Conservation (phyloP, 2,113 vertebrate genomes). For the Melospiza georgiana region DNA sequence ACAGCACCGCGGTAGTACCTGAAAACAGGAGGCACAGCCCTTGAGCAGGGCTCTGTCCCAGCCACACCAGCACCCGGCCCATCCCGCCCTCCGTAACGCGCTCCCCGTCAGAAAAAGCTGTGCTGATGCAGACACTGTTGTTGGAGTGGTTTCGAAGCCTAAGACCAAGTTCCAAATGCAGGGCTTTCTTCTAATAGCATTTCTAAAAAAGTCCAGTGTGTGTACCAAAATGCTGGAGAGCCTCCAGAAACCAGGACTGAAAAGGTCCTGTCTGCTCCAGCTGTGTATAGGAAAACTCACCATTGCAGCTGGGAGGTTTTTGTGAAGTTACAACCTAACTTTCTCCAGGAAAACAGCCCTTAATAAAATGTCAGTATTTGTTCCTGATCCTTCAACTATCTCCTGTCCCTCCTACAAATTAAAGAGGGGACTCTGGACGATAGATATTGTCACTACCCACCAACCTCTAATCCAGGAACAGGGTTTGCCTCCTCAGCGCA, state of each 20-base stretch:
- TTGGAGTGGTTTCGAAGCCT: not conserved
- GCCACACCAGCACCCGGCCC: no score
- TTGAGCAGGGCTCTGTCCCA: not conserved
- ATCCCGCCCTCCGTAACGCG: rapidly evolving
- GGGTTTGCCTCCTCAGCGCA: not conserved
- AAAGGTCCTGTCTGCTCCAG: not conserved
- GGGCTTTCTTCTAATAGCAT: not conserved
- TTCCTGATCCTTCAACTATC: not conserved
- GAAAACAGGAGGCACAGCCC: not conserved
- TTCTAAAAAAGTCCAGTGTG: not conserved
- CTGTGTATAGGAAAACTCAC: not conserved
- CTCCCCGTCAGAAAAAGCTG: not conserved
- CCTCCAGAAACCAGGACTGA: not conserved
- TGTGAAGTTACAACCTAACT: not conserved
- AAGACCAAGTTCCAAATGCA: not conserved
- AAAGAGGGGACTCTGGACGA: not conserved
- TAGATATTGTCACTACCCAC: not conserved
- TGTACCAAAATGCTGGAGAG: not conserved
- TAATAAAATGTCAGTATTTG: not conserved
- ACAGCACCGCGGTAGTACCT: slow-evolving; percentile 94
- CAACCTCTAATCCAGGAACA: not conserved
- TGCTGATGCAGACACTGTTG: not conserved
- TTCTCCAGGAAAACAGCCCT: not conserved
- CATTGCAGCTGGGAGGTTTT: not conserved
- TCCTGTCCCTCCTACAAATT: not conserved